Percentiles rank a stretch among this genome's conserved stretches.
Evolutionary conservation across 2,113 vertebrate genomes (phyloP).

Genomic region (Collichthys lucidus): DNA sequence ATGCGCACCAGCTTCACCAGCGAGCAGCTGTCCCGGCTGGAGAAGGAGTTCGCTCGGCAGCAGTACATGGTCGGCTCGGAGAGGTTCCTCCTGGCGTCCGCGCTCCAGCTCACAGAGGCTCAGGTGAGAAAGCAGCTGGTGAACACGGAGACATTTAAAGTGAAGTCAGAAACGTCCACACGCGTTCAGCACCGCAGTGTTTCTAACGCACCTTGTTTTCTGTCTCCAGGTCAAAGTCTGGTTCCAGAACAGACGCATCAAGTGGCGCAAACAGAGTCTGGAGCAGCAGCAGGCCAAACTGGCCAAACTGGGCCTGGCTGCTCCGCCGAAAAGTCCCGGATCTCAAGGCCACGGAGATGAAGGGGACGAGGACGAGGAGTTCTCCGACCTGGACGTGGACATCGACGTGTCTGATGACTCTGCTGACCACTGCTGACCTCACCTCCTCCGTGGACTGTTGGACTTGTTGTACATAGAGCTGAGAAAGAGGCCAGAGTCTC

Average conservation of each 20-base stretch:
- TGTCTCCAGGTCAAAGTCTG: slow-evolving; percentile 85
- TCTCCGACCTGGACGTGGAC: slow-evolving; percentile 77
- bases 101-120: slow-evolving; percentile 86
- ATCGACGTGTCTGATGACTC: slow-evolving; percentile 78
- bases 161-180: too few relatives aligned
- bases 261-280: slow-evolving; percentile 88
- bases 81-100: slow-evolving; percentile 86
- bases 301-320: slow-evolving; percentile 84
- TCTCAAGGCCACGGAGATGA: slow-evolving; percentile 82
- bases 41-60: slow-evolving; percentile 88
- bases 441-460: not conserved
- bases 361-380: slow-evolving; percentile 78
- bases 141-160: too few relatives aligned
- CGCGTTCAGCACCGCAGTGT: rapidly evolving
- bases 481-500: slow-evolving; percentile 48
- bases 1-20: slow-evolving; percentile 89
- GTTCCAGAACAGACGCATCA: slow-evolving; percentile 89
- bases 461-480: slow-evolving; percentile 53
- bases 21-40: slow-evolving; percentile 88
- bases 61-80: slow-evolving; percentile 90
- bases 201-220: not conserved
- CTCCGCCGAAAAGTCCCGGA: slow-evolving; percentile 78
- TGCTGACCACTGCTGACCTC: slow-evolving; percentile 65
- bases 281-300: slow-evolving; percentile 89
- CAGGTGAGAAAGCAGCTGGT: slow-evolving; percentile 74